Evolutionary conservation across 2,797 vertebrate genomes (phyloP), one percentile per base, ranked within the genome.

Genomic region (Parauchenoglanis ngamensis): DNA sequence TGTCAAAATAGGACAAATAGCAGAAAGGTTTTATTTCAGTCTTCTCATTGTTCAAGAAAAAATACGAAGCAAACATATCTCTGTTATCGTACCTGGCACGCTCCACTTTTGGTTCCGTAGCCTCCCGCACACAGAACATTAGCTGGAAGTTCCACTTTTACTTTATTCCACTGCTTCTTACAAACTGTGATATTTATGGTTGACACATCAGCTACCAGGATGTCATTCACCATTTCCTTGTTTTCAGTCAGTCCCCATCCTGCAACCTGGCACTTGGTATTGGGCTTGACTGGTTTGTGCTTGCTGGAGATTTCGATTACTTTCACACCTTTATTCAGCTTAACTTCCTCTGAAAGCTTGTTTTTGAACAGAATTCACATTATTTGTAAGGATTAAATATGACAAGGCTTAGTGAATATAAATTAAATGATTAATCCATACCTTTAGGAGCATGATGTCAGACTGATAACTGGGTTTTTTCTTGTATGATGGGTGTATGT

Each of bases 361-460:
- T 83, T 54, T 57, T 72, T 49, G 35, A 63, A n/a, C 25, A 82
- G 25, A 65, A 82, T 82, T 19, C 6, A 28, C 15, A 1, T 46
- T 82, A 59, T 28, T 46, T 46, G 17, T 28, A 81, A 81, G 31
- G 0, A 46, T 5, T 46, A 23, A 57, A 79, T 17, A 76, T 17
- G 3, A 52, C 5, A 76, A n/a, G 25, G 12, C 13, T 28, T 59
- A 44, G 40, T 17, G 15, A 65, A 80, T 61, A 63, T 65, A 85
- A 25, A 54, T 72, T 4, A 11, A 78, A 78, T n/a, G 1, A 46
- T 19, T 25, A 28, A 46, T 72, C 40, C 23, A 7, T 90, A 91
- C 91, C 89, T 91, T 91, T 59, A 92, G 67, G 49, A 92, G 89
- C 90, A 92, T 92, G 78, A 92, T 91, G 84, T 92, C 92, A 13